Conservation (phyloP, 1,140 invertebrate genomes). For the Dreissena polymorpha region DNA sequence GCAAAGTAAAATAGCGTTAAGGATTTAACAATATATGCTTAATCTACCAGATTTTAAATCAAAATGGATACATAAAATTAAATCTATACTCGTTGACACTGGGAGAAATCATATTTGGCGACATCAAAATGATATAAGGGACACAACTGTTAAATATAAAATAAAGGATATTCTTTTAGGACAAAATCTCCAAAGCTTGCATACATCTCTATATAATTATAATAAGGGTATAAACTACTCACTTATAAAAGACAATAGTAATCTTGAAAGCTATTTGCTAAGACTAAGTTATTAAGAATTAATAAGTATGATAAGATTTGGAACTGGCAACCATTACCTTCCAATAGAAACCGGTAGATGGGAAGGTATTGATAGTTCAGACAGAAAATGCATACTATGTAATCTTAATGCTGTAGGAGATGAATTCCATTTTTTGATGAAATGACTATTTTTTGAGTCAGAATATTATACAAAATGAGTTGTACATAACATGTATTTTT, state of each 20-base stretch:
- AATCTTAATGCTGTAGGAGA: slow-evolving; percentile 3
- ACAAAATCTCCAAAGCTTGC: slow-evolving; percentile 17
- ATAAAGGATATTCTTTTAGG: background rate
- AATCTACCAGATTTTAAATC: background rate
- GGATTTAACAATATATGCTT: background rate
- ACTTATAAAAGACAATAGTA: background rate
- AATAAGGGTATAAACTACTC: background rate
- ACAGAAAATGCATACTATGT: background rate
- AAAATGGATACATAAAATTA: background rate
- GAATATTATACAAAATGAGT: no score
- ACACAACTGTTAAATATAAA: background rate
- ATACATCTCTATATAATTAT: background rate
- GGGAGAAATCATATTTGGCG: background rate
- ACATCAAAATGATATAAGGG: background rate
- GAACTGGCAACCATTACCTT: slow-evolving; percentile 10
- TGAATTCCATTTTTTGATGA: slow-evolving; percentile 16
- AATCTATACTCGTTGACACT: background rate
- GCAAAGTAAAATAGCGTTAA: background rate
- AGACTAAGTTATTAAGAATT: background rate
- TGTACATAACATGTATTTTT: no score
- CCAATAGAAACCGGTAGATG: slow-evolving; percentile 15
- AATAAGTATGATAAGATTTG: background rate
- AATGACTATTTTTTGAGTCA: slow-evolving; percentile 6
- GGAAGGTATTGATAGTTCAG: background rate
- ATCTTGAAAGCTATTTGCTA: slow-evolving; percentile 9